Conservation (phyloP, 2,113 vertebrate species). For the Strigops habroptila region DNA sequence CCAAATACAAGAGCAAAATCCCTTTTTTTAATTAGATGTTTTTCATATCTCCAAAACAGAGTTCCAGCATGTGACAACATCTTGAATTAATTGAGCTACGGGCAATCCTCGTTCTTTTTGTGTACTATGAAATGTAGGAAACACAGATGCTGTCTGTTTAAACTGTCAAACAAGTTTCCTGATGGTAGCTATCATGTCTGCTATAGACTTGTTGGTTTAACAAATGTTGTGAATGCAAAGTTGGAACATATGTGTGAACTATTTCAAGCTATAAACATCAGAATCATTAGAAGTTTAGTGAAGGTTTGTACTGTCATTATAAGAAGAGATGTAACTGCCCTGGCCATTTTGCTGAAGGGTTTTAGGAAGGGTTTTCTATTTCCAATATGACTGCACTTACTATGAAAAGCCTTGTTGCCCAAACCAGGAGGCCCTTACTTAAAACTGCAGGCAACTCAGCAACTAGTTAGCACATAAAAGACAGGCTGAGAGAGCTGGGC, state of each 20-base stretch:
- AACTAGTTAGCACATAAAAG: background rate
- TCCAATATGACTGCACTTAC: background rate
- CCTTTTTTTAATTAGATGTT: conserved; percentile 25
- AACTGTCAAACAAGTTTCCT: conserved; percentile 68
- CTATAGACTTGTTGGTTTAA: conserved; percentile 47
- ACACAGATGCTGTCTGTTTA: conserved; percentile 64
- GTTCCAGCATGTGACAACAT: conserved; percentile 25
- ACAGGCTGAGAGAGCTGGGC: background rate
- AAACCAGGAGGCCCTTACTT: background rate
- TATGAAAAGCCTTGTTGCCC: background rate
- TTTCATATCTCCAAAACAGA: conserved; percentile 19
- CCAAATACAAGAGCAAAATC: conserved; percentile 22
- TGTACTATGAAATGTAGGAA: conserved; percentile 41
- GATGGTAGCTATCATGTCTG: conserved; percentile 59
- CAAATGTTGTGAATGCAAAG: conserved; percentile 50
- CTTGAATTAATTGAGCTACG: conserved; percentile 41
- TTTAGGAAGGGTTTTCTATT: background rate
- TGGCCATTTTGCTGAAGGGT: background rate
- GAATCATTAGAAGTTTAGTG: background rate
- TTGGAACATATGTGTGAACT: conserved; percentile 50
- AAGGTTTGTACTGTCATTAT: background rate
- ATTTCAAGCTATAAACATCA: conserved; percentile 12
- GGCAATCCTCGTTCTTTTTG: conserved; percentile 2
- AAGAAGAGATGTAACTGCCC: background rate
- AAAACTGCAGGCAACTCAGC: background rate